These are phyloP conservation scores for Sebastes paucispinis DNA, from an alignment of 2,797 vertebrate species.

Conservation along the genomic window DNA sequence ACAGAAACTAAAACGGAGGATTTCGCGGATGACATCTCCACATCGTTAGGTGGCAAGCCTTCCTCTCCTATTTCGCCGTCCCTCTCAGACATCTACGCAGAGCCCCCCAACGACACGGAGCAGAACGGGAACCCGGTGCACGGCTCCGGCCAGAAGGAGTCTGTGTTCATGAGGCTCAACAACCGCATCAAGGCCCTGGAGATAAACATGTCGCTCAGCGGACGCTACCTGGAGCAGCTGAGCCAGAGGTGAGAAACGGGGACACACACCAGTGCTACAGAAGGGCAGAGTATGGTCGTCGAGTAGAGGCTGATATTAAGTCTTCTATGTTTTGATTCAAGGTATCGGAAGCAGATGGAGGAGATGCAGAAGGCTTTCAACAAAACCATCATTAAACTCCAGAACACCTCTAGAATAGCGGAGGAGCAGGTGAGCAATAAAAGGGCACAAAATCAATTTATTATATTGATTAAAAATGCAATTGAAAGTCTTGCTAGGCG, in stretches of 20 bases:
- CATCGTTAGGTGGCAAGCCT: constrained; percentile 16
- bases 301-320: not conserved
- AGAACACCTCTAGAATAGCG: constrained; percentile 95
- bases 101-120: constrained; percentile 89
- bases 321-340: constrained; percentile 54
- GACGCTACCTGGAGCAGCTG: constrained; percentile 97
- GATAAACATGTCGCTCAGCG: constrained; percentile 98
- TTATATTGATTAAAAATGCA: not conserved
- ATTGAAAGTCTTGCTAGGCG: not conserved
- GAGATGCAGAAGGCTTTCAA: constrained; percentile 99
- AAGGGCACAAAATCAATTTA: not conserved
- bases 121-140: constrained; percentile 85
- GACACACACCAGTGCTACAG: too few relatives aligned
- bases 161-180: constrained; percentile 98
- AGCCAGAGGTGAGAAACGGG: constrained; percentile 89
- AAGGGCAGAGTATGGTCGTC: not conserved
- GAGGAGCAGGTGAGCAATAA: constrained; percentile 90
- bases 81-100: constrained; percentile 91
- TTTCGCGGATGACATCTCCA: constrained; percentile 79
- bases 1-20: constrained; percentile 76
- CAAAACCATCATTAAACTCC: constrained; percentile 97
- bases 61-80: constrained; percentile 25
- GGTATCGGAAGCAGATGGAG: constrained; percentile 99
- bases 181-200: constrained; percentile 98
- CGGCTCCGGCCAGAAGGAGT: constrained; percentile 95